Conservation (phyloP, 1,140 invertebrate species). For the Wiebesia pumilae region DNA sequence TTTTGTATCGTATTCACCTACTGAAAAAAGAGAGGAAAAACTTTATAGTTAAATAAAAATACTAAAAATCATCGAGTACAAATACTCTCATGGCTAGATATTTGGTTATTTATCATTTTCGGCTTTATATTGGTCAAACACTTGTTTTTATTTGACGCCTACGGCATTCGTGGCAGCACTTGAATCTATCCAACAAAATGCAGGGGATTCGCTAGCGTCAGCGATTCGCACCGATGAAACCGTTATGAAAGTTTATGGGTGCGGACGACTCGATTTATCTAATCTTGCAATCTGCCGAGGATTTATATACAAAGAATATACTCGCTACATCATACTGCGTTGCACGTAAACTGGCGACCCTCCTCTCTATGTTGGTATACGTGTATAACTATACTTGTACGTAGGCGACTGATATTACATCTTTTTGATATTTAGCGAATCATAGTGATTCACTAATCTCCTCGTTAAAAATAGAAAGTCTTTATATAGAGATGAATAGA, state of each 20-base stretch:
- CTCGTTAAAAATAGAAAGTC: too few relatives aligned
- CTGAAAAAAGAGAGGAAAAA: too few relatives aligned
- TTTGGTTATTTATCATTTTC: too few relatives aligned
- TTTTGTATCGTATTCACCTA: too few relatives aligned
- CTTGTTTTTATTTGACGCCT: too few relatives aligned
- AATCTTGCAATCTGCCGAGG: constrained; percentile 39
- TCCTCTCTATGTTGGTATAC: not conserved
- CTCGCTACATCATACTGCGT: not conserved
- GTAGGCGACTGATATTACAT: not conserved
- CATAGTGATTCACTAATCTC: too few relatives aligned
- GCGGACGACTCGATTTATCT: constrained; percentile 44
- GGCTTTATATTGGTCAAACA: too few relatives aligned
- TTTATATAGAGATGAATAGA: too few relatives aligned
- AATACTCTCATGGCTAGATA: too few relatives aligned
- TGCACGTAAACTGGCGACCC: not conserved
- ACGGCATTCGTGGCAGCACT: not conserved
- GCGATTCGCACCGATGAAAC: constrained; percentile 29
- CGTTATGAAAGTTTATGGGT: constrained; percentile 40
- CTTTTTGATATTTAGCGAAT: too few relatives aligned
- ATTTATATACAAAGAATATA: constrained; percentile 32
- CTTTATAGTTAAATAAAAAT: not conserved
- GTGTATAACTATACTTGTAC: not conserved
- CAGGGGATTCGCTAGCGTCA: not conserved
- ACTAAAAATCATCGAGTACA: not conserved
- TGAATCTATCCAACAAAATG: constrained; percentile 11